phyloP scores from a whole-genome alignment of 2,888 invertebrate genomes.

The Charanyca ferruginea region DNA sequence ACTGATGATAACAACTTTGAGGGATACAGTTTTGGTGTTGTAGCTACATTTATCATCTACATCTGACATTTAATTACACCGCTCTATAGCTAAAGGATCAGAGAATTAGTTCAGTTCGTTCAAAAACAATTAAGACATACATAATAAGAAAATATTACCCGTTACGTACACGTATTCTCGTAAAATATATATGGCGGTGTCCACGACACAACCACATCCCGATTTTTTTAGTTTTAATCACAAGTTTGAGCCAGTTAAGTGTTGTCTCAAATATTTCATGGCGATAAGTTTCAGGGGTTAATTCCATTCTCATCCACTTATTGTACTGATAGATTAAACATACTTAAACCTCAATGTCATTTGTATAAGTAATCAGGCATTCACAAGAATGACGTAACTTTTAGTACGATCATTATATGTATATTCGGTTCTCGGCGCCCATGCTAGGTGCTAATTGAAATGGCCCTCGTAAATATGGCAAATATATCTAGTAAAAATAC shows the following conservation, averaged over 20 bases:
- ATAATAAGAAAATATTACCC: no score
- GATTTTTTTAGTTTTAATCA: no score
- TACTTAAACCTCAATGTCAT: constrained; percentile 21
- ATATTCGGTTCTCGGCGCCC: constrained; percentile 20
- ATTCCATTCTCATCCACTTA: constrained; percentile 7
- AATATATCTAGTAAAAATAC: background rate
- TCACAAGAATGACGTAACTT: constrained; percentile 42
- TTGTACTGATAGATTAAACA: constrained; percentile 35
- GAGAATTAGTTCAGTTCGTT: no score
- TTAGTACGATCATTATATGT: constrained; percentile 10
- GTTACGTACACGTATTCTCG: no score
- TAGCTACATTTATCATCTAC: no score
- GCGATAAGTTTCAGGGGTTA: constrained; percentile 4
- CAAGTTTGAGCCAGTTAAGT: background rate
- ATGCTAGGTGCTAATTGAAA: constrained; percentile 37
- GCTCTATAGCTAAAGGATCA: no score
- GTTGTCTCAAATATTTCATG: background rate
- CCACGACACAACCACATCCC: no score
- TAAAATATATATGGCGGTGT: no score
- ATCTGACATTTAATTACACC: no score
- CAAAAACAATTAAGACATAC: no score
- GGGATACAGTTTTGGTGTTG: no score
- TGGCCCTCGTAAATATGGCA: constrained; percentile 20
- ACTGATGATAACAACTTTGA: no score
- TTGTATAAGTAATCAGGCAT: constrained; percentile 37